Conservation (phyloP, 2,888 invertebrate genomes). For the Bombylius major region DNA sequence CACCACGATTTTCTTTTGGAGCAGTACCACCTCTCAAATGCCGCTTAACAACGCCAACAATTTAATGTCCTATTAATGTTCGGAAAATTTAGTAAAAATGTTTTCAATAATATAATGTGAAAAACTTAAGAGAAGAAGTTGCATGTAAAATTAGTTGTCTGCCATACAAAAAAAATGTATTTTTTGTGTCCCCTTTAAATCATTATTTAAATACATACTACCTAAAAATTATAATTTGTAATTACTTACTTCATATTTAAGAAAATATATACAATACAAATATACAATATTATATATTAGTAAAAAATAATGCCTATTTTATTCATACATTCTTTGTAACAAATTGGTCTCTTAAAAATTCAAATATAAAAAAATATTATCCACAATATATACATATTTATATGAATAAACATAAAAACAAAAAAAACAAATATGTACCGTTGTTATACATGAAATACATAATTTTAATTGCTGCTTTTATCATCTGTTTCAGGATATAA, state of each 20-base stretch:
- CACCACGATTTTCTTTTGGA: neutral
- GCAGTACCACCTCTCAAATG: neutral
- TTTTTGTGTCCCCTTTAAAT: neutral
- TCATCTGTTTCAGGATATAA: neutral
- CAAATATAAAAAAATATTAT: neutral
- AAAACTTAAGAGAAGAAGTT: neutral
- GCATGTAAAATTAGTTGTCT: neutral
- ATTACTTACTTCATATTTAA: neutral
- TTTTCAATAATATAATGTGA: neutral
- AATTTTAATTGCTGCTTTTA: neutral
- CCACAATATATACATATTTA: no score
- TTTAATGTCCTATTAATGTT: neutral
- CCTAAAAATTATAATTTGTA: neutral
- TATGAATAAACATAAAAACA: neutral
- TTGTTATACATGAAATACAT: no score
- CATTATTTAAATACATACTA: neutral
- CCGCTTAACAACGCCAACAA: neutral
- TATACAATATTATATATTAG: no score
- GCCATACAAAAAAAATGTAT: neutral
- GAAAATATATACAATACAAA: neutral
- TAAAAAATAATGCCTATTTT: neutral
- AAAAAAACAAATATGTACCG: neutral
- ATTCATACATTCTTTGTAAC: no score
- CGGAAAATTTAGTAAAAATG: neutral
- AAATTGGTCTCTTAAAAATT: neutral